These are phyloP conservation scores for Bubo blakistoni DNA, from an alignment of 2,113 vertebrate genomes.

Conservation along the genomic window DNA sequence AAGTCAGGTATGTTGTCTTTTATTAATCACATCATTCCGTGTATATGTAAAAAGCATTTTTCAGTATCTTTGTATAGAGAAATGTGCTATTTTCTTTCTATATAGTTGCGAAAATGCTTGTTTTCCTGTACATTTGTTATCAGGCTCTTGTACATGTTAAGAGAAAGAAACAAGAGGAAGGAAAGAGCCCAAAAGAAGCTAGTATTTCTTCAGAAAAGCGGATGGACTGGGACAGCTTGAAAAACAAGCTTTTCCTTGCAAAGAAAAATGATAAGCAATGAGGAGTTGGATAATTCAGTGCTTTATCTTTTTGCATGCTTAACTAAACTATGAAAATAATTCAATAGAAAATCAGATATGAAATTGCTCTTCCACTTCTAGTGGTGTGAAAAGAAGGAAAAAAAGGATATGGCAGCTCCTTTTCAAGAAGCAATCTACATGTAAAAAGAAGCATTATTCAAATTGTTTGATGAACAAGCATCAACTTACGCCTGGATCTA, in stretches of 20 bases:
- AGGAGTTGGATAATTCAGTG: not conserved
- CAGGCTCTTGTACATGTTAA: not conserved
- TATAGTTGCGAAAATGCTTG: not conserved
- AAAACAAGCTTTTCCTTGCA: not conserved
- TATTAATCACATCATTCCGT: not conserved
- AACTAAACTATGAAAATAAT: constrained; percentile 28
- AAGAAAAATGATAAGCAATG: constrained; percentile 20
- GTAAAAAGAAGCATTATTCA: constrained; percentile 6
- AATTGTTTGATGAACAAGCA: constrained; percentile 3
- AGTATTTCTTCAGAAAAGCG: not conserved
- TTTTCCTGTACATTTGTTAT: not conserved
- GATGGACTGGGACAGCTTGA: not conserved
- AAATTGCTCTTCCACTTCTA: constrained; percentile 25
- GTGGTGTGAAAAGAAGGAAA: not conserved
- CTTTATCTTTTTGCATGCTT: constrained; percentile 19
- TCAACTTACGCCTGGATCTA: not conserved
- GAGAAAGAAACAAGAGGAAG: not conserved
- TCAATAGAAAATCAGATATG: constrained; percentile 49
- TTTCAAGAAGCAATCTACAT: constrained; percentile 15
- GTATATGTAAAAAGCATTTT: not conserved
- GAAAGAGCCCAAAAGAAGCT: not conserved
- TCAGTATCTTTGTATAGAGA: not conserved
- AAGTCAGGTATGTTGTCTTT: not conserved
- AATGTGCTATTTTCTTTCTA: not conserved
- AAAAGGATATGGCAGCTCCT: not conserved